These are phyloP conservation scores for Brachyhypopomus gauderio DNA, from an alignment of 2,113 vertebrate genomes.

Conservation along the genomic window DNA sequence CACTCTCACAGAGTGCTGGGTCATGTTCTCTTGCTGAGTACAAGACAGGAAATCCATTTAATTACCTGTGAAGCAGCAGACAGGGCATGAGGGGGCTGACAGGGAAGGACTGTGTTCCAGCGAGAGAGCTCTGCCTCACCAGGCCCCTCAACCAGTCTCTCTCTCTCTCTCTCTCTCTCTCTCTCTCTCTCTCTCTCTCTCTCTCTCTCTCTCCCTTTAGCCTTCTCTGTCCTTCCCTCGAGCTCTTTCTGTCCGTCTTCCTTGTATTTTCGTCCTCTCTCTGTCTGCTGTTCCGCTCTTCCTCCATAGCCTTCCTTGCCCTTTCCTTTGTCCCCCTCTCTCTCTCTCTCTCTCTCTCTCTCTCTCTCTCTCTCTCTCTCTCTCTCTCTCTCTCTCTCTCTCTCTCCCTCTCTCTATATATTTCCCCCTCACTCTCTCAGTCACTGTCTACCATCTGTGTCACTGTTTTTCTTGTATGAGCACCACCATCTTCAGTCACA, in stretches of 20 bases:
- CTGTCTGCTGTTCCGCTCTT: slow-evolving; percentile 23
- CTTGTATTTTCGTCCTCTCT: slow-evolving; percentile 28
- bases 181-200: slow-evolving; percentile 14
- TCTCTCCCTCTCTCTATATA: slow-evolving; percentile 3
- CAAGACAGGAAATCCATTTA: slow-evolving; percentile 99
- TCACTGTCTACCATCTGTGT: slow-evolving; percentile 29
- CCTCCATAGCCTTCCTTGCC: slow-evolving; percentile 33
- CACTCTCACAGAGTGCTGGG: slow-evolving; percentile 85
- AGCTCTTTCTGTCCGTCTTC: slow-evolving; percentile 28
- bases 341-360: slow-evolving; percentile 1
- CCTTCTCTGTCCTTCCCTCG: slow-evolving; percentile 25
- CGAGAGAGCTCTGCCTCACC: slow-evolving; percentile 45
- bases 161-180: slow-evolving; percentile 11
- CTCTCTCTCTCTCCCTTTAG: slow-evolving; percentile 51
- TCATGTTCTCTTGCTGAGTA: slow-evolving; percentile 93
- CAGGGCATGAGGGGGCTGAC: slow-evolving; percentile 85
- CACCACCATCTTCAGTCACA: slow-evolving; percentile 33
- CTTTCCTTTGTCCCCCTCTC: slow-evolving; percentile 22
- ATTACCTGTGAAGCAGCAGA: slow-evolving; percentile 99
- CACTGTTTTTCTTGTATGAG: slow-evolving; percentile 27
- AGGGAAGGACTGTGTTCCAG: slow-evolving; percentile 85
- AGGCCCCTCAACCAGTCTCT: slow-evolving; percentile 15
- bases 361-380: slow-evolving; percentile 36
- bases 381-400: slow-evolving; percentile 31
- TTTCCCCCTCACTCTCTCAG: not conserved